Percentiles rank a stretch among this genome's conserved stretches.
These are phyloP conservation scores for Leiothrix lutea DNA, from an alignment of 2,113 vertebrate species.

Conservation along the genomic window DNA sequence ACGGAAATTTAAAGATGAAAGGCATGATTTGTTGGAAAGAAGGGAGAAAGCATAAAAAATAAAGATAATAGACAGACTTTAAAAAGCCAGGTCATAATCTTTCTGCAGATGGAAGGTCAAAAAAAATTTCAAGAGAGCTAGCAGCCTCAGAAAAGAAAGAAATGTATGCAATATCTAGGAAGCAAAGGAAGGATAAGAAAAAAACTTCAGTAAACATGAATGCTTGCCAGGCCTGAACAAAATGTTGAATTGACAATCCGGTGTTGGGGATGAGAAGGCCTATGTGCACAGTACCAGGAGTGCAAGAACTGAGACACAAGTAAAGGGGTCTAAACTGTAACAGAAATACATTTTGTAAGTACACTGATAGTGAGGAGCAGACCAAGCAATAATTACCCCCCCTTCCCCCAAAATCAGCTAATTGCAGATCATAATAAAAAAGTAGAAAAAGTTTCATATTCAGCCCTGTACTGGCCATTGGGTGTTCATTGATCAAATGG, in stretches of 20 bases:
- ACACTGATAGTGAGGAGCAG: background rate
- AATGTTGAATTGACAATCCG: background rate
- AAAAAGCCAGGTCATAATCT: background rate
- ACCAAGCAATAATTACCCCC: background rate
- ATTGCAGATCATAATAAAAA: background rate
- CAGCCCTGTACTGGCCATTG: background rate
- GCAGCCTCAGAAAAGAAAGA: background rate
- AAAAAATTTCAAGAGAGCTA: background rate
- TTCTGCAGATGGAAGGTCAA: background rate
- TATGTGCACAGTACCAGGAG: background rate
- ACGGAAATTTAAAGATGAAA: background rate
- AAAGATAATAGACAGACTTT: background rate
- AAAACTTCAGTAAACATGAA: background rate
- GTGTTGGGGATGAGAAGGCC: background rate
- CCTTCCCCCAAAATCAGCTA: rapidly evolving
- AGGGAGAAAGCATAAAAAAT: background rate
- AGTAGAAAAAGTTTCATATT: background rate
- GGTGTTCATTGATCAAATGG: background rate
- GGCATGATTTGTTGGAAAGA: background rate
- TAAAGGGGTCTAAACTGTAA: background rate
- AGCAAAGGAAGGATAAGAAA: background rate
- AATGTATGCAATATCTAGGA: background rate
- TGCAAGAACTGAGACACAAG: background rate
- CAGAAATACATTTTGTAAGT: background rate
- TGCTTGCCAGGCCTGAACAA: background rate